Percentiles rank a stretch among this genome's conserved stretches.
Evolutionary conservation across 2,797 vertebrate genomes (phyloP).

Genomic region (Orientallactaga sibirica): DNA sequence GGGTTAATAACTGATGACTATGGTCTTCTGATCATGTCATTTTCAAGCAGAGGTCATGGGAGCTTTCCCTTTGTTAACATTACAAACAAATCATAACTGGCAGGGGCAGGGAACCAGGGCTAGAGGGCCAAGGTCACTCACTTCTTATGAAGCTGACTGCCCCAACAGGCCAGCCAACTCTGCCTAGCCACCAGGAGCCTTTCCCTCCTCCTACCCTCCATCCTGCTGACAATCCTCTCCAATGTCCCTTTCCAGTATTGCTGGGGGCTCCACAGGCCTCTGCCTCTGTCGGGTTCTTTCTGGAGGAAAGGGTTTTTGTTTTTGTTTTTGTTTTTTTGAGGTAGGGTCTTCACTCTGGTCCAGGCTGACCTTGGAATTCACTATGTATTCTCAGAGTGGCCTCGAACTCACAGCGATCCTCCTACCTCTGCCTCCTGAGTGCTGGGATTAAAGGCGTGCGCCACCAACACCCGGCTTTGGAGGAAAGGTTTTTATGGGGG

Average conservation of each 20-base stretch:
- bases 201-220: neutral
- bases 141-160: neutral
- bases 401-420: too few species aligned
- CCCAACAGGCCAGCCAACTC: neutral
- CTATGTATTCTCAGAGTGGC: too few species aligned
- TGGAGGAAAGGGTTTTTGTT: neutral
- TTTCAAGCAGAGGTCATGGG: slow-evolving; percentile 38
- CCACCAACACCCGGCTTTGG: neutral
- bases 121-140: neutral
- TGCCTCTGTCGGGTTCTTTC: neutral
- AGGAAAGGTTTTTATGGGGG: neutral
- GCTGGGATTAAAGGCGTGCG: too few species aligned
- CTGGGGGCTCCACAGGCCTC: neutral
- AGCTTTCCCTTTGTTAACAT: slow-evolving; percentile 34
- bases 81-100: neutral
- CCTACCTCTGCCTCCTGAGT: too few species aligned
- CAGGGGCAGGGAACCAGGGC: neutral
- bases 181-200: neutral
- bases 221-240: neutral
- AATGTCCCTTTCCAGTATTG: neutral
- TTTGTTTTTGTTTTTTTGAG: too few species aligned
- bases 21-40: slow-evolving; percentile 58
- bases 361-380: too few species aligned
- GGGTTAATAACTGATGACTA: slow-evolving; percentile 48
- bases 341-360: too few species aligned